A percentile compares a stretch with the other conserved stretches of the same genome.
Evolutionary conservation across 2,797 vertebrate genomes (phyloP).

Genomic region (Adelosebastes latens): DNA sequence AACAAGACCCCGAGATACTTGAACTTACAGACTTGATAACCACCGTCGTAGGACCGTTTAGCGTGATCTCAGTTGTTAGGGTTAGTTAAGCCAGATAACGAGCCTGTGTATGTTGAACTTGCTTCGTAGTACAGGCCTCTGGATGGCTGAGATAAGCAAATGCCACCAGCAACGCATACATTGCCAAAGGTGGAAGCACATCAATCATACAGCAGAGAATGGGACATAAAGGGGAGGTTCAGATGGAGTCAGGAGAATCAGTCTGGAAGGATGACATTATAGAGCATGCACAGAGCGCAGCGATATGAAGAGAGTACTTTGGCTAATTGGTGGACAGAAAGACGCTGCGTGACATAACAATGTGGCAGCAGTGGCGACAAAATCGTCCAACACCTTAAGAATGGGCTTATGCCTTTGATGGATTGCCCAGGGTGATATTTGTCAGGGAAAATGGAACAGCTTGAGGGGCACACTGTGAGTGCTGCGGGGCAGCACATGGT

Average conservation of each 20-base stretch:
- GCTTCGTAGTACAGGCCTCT: too few species aligned
- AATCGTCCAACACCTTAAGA: slow-evolving; percentile 15
- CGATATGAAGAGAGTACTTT: not conserved
- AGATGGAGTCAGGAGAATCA: not conserved
- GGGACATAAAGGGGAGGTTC: not conserved
- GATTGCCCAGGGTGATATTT: slow-evolving; percentile 46
- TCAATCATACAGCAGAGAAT: not conserved
- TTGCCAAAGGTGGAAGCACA: not conserved
- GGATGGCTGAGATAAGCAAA: not conserved
- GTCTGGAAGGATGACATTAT: not conserved
- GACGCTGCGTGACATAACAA: slow-evolving; percentile 1
- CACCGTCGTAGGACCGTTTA: too few species aligned
- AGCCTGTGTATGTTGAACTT: too few species aligned
- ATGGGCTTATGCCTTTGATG: slow-evolving; percentile 32
- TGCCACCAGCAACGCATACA: not conserved
- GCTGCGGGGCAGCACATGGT: slow-evolving; percentile 1
- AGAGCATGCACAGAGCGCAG: not conserved
- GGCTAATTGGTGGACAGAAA: slow-evolving; percentile 14
- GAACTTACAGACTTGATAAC: too few species aligned
- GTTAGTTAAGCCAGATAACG: too few species aligned
- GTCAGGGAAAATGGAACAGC: slow-evolving; percentile 56
- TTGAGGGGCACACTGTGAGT: slow-evolving; percentile 41
- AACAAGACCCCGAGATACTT: too few species aligned
- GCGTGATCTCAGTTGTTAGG: too few species aligned
- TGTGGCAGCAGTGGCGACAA: slow-evolving; percentile 12